A percentile compares a stretch with the other conserved stretches of the same genome.
phyloP scores from a whole-genome alignment of 2,113 vertebrate genomes.

The Trematomus loennbergii region DNA sequence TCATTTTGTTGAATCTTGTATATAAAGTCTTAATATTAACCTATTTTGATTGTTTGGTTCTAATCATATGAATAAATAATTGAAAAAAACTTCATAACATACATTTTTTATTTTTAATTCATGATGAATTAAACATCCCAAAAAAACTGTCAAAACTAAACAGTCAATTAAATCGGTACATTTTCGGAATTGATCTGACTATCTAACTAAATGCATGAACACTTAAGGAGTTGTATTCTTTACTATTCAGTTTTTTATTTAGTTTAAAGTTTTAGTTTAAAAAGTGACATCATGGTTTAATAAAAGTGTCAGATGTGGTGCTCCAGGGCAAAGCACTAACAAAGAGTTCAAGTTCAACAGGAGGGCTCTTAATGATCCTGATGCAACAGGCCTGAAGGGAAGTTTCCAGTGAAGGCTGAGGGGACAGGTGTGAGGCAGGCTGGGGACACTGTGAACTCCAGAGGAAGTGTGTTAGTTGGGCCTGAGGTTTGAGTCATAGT shows the following conservation, averaged over 20 bases:
- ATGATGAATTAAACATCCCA: too few relatives aligned
- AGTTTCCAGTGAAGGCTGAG: constrained; percentile 21
- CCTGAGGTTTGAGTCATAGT: constrained; percentile 38
- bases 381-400: constrained; percentile 50
- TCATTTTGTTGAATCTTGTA: neutral
- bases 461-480: constrained; percentile 48
- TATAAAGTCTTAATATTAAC: neutral
- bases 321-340: neutral
- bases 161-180: too few relatives aligned
- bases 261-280: neutral
- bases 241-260: neutral
- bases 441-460: constrained; percentile 25
- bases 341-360: neutral
- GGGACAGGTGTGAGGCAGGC: neutral
- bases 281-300: neutral
- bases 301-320: neutral
- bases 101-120: too few relatives aligned
- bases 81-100: neutral
- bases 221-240: too few relatives aligned
- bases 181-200: too few relatives aligned
- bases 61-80: neutral
- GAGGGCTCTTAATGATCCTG: constrained; percentile 27
- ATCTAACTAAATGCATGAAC: too few relatives aligned
- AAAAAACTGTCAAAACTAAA: too few relatives aligned
- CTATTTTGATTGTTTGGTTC: neutral